These are phyloP conservation scores for Flexamia atlantica DNA, from an alignment of 2,888 invertebrate species.

Conservation along the genomic window DNA sequence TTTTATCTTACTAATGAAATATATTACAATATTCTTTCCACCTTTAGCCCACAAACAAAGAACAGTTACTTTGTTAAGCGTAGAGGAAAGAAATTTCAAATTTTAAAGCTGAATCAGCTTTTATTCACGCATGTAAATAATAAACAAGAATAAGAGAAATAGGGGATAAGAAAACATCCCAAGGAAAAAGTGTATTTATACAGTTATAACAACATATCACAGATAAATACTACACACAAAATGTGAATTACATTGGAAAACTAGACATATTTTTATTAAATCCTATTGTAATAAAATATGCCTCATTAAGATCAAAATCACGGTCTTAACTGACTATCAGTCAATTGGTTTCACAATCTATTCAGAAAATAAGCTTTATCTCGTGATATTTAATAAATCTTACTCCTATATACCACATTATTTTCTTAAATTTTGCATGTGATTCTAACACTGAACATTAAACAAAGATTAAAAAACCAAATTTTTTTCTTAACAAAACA, in stretches of 20 bases:
- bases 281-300: slow-evolving; percentile 26
- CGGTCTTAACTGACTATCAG: slow-evolving; percentile 34
- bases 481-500: too few species aligned
- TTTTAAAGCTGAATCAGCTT: too few species aligned
- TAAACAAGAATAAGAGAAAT: too few species aligned
- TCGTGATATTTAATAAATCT: neutral
- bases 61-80: too few species aligned
- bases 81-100: too few species aligned
- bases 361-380: slow-evolving; percentile 3
- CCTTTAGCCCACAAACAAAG: too few species aligned
- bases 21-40: too few species aligned
- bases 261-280: slow-evolving; percentile 37
- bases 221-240: slow-evolving; percentile 42
- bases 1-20: too few species aligned
- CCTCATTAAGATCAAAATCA: neutral
- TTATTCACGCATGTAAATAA: too few species aligned
- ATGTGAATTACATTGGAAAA: slow-evolving; percentile 1
- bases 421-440: neutral
- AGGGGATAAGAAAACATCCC: neutral
- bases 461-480: too few species aligned
- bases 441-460: neutral
- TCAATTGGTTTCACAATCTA: slow-evolving; percentile 12
- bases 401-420: slow-evolving; percentile 8
- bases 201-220: slow-evolving; percentile 40
- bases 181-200: slow-evolving; percentile 45